A percentile compares a stretch with the other conserved stretches of the same genome.
Conservation (phyloP, 2,888 invertebrate species). For the Trichogramma evanescens region DNA sequence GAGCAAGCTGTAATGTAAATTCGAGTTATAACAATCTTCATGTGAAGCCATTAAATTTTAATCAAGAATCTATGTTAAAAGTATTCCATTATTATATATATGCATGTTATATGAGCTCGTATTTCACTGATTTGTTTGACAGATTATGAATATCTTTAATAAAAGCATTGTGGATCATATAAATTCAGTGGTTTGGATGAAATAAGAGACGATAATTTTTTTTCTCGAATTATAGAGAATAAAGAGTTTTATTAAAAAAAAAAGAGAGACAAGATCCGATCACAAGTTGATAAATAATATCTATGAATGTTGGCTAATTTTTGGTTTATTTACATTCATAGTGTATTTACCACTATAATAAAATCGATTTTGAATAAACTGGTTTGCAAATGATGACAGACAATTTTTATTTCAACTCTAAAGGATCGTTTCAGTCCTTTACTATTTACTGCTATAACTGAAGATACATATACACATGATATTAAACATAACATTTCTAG, state of each 20-base stretch:
- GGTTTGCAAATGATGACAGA: conserved; percentile 5
- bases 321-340: conserved; percentile 4
- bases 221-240: too few relatives aligned
- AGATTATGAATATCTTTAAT: too few relatives aligned
- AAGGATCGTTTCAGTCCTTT: not conserved
- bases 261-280: not conserved
- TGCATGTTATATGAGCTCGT: too few relatives aligned
- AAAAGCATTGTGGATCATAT: too few relatives aligned
- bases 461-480: not conserved
- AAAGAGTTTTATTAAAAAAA: conserved; percentile 9
- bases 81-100: too few relatives aligned
- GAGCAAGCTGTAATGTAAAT: too few relatives aligned
- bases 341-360: conserved; percentile 9
- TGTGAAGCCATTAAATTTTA: too few relatives aligned
- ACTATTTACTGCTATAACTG: not conserved
- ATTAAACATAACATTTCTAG: conserved; percentile 3
- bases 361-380: conserved; percentile 16
- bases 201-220: too few relatives aligned
- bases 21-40: too few relatives aligned
- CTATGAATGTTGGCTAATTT: conserved; percentile 6
- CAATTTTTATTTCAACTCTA: not conserved
- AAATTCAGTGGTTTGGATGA: too few relatives aligned
- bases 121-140: too few relatives aligned
- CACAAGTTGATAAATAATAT: conserved; percentile 5
- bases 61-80: too few relatives aligned